These are phyloP conservation scores for Germaria angustata DNA, from an alignment of 2,888 invertebrate species.

Conservation along the genomic window DNA sequence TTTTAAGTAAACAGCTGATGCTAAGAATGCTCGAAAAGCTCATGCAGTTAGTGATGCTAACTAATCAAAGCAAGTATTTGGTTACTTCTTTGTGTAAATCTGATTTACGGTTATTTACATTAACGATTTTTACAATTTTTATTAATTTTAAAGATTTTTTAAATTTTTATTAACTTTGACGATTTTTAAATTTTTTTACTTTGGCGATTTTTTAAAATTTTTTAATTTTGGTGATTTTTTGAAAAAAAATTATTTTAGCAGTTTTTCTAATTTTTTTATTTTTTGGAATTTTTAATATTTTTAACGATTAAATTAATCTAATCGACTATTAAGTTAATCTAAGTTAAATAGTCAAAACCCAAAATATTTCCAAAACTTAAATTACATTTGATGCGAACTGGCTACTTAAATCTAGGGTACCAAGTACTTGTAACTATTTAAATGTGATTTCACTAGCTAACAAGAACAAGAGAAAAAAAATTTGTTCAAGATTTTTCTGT, in stretches of 20 bases:
- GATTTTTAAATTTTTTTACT: too few species aligned
- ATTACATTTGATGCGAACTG: not conserved
- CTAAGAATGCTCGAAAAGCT: too few species aligned
- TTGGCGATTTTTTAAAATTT: too few species aligned
- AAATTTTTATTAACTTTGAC: too few species aligned
- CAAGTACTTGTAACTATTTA: conserved; percentile 2
- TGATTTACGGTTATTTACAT: not conserved
- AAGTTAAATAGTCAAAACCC: not conserved
- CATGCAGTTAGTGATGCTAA: not conserved
- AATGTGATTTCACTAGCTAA: conserved; percentile 3
- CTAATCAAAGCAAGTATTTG: not conserved
- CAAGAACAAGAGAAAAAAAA: too few species aligned
- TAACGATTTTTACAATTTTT: not conserved
- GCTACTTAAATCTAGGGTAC: not conserved
- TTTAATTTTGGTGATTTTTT: too few species aligned
- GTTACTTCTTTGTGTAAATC: not conserved
- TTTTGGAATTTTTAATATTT: too few species aligned
- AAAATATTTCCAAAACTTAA: too few species aligned
- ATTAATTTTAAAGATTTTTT: not conserved
- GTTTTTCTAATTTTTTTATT: too few species aligned
- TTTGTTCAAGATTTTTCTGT: not conserved
- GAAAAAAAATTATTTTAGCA: too few species aligned
- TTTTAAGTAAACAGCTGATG: conserved; percentile 1
- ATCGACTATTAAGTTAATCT: too few species aligned
- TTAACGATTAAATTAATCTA: too few species aligned